phyloP scores from a whole-genome alignment of 30 jellyfish, hydroid and myxozoan species.

The Rhopilema esculentum region DNA sequence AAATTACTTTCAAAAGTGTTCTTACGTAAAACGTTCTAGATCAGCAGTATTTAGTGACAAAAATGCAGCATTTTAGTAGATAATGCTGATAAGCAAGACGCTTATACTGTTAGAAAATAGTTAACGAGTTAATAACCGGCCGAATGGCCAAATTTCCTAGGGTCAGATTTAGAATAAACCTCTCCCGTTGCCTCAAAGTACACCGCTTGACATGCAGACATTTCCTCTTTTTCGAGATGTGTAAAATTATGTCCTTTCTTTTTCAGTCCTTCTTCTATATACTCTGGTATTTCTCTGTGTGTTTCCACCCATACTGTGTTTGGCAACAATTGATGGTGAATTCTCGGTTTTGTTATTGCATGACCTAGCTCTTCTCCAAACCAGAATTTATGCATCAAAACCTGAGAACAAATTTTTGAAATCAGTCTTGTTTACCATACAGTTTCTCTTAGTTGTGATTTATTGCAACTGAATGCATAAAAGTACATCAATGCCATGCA shows the following conservation, averaged over 20 bases:
- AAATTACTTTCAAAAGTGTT: too few relatives aligned
- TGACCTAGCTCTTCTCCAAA: constrained; percentile 91
- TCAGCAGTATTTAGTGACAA: too few relatives aligned
- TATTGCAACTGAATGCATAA: too few relatives aligned
- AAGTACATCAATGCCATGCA: too few relatives aligned
- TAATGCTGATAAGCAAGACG: neutral
- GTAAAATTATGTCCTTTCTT: constrained; percentile 86
- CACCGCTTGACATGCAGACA: constrained; percentile 94
- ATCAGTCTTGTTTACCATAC: too few relatives aligned
- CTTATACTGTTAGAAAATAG: neutral
- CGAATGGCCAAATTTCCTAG: constrained; percentile 96
- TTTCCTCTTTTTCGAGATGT: constrained; percentile 79
- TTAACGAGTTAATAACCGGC: constrained; percentile 79
- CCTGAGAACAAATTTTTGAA: neutral
- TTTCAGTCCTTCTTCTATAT: constrained; percentile 74
- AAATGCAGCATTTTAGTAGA: neutral
- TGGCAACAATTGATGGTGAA: constrained; percentile 96
- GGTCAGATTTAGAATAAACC: constrained; percentile 91
- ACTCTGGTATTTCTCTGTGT: constrained; percentile 76
- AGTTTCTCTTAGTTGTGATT: too few relatives aligned
- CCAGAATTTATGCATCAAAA: constrained; percentile 87
- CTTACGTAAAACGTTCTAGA: too few relatives aligned
- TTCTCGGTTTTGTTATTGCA: constrained; percentile 87
- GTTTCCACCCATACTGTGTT: constrained; percentile 79
- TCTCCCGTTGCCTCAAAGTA: constrained; percentile 79